Evolutionary conservation across 2,888 invertebrate species (phyloP).

Genomic region (Drosophila merina): DNA sequence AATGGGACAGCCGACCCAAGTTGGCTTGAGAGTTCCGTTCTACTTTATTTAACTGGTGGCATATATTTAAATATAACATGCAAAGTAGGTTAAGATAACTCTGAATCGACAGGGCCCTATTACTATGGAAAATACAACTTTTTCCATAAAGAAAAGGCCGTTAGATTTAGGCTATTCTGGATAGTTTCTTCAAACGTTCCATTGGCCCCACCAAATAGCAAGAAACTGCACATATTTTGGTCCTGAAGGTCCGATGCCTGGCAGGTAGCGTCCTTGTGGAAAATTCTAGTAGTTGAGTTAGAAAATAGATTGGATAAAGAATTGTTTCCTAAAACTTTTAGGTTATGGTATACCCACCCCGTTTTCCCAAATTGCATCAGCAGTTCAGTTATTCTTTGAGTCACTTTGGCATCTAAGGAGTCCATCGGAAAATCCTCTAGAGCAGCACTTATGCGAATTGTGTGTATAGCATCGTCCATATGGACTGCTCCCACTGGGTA

Average conservation of each 20-base stretch:
- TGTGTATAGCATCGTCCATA: conserved; percentile 85
- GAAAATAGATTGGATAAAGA: not conserved
- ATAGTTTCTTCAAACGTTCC: conserved; percentile 44
- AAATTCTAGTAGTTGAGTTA: conserved; percentile 23
- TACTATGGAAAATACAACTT: conserved; percentile 30
- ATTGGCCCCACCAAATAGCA: conserved; percentile 59
- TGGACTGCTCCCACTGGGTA: conserved; percentile 82
- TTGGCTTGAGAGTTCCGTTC: conserved; percentile 9
- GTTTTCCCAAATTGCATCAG: conserved; percentile 84
- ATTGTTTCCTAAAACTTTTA: not conserved
- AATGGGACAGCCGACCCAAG: conserved; percentile 2
- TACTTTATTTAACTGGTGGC: not conserved
- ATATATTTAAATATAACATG: not conserved
- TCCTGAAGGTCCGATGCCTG: conserved; percentile 43
- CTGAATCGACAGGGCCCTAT: not conserved
- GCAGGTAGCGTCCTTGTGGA: conserved; percentile 51
- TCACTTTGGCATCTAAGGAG: conserved; percentile 80
- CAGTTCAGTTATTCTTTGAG: conserved; percentile 80
- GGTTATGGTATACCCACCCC: conserved; percentile 80
- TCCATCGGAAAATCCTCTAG: conserved; percentile 71
- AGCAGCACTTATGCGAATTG: conserved; percentile 83
- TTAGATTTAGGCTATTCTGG: conserved; percentile 42
- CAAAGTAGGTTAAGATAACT: not conserved
- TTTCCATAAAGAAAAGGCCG: conserved; percentile 51
- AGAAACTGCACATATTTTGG: conserved; percentile 73